A percentile compares a stretch with the other conserved stretches of the same genome.
Conservation (phyloP, 2,888 invertebrate genomes). For the Microctonus hyperodae region DNA sequence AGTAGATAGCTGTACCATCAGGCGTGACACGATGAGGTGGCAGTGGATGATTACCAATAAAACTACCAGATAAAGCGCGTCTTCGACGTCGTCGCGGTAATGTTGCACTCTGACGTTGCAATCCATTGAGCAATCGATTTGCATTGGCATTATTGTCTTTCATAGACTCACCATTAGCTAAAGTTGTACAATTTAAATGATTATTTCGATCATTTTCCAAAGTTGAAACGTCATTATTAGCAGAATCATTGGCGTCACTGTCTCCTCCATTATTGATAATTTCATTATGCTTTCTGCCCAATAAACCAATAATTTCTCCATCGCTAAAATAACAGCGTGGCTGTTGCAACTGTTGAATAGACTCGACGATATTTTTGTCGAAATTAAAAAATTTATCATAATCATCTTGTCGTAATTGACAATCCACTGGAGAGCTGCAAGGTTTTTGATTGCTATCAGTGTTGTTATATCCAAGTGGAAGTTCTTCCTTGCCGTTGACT, state of each 20-base stretch:
- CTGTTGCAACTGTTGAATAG: slow-evolving; percentile 26
- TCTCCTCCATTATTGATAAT: slow-evolving; percentile 4
- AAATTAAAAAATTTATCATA: slow-evolving; percentile 50
- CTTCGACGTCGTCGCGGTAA: slow-evolving; percentile 56
- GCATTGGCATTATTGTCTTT: slow-evolving; percentile 53
- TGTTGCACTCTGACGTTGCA: slow-evolving; percentile 56
- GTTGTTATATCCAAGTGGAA: slow-evolving; percentile 67
- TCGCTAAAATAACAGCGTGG: slow-evolving; percentile 42
- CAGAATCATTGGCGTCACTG: slow-evolving; percentile 18
- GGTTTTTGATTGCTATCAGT: slow-evolving; percentile 38
- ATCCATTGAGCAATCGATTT: slow-evolving; percentile 37
- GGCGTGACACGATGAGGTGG: slow-evolving; percentile 81
- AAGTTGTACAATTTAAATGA: neutral
- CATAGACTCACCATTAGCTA: slow-evolving; percentile 36
- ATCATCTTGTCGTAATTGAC: slow-evolving; percentile 29
- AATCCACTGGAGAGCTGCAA: slow-evolving; percentile 33
- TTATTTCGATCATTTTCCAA: neutral
- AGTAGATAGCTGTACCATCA: slow-evolving; percentile 85
- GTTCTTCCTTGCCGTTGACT: slow-evolving; percentile 74
- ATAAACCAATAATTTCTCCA: slow-evolving; percentile 39
- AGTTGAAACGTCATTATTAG: neutral
- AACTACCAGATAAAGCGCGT: slow-evolving; percentile 55
- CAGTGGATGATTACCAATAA: slow-evolving; percentile 56
- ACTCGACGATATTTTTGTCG: slow-evolving; percentile 41
- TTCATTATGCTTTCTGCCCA: slow-evolving; percentile 26